Conservation (phyloP, 1,140 invertebrate species). For the Scaptomyza graminum region DNA sequence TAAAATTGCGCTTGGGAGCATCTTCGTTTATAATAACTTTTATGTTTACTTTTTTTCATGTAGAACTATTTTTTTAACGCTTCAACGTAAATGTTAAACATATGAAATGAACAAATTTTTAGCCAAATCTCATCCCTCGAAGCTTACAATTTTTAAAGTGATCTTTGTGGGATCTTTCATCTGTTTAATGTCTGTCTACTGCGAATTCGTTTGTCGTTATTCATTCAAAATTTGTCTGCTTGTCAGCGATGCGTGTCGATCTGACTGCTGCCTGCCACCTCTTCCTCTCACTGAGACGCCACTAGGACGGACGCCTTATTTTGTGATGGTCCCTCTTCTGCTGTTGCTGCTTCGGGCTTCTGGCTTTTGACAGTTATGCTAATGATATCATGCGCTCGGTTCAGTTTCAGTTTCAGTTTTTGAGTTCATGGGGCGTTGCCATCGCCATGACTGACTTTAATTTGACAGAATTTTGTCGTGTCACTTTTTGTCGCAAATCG, state of each 20-base stretch:
- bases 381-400: slow-evolving; percentile 59
- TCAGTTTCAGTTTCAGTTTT: slow-evolving; percentile 1
- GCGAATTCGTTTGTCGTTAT: slow-evolving; percentile 53
- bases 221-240: slow-evolving; percentile 63
- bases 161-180: background rate
- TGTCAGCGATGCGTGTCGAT: slow-evolving; percentile 61
- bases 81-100: too few relatives aligned
- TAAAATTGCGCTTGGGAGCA: too few relatives aligned
- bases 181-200: slow-evolving; percentile 51
- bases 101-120: too few relatives aligned
- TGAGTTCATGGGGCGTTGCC: slow-evolving; percentile 36
- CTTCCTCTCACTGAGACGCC: slow-evolving; percentile 14
- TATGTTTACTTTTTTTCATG: too few relatives aligned
- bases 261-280: slow-evolving; percentile 2
- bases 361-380: slow-evolving; percentile 69
- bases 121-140: too few relatives aligned
- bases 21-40: too few relatives aligned
- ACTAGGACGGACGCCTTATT: slow-evolving; percentile 16
- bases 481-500: slow-evolving; percentile 64
- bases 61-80: too few relatives aligned
- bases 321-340: slow-evolving; percentile 3
- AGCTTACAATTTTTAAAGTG: too few relatives aligned
- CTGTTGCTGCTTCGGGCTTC: background rate
- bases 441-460: slow-evolving; percentile 74
- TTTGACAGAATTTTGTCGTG: slow-evolving; percentile 80